Conservation (phyloP, 1,140 invertebrate genomes). For the Lordiphosa collinella region DNA sequence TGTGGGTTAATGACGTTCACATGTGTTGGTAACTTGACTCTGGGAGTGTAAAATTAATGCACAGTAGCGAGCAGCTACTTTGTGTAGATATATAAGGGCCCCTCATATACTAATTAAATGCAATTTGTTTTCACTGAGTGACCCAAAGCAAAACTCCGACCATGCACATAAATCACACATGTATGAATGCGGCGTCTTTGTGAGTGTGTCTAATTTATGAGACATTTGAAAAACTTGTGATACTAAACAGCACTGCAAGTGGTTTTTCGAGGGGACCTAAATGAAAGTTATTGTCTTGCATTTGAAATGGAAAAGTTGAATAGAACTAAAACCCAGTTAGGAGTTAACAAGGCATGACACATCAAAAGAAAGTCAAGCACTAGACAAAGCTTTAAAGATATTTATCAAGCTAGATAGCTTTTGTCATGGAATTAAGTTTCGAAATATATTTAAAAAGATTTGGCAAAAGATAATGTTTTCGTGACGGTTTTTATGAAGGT, state of each 20-base stretch:
- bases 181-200: slow-evolving; percentile 5
- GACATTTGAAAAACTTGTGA: slow-evolving; percentile 20
- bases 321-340: slow-evolving; percentile 21
- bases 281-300: slow-evolving; percentile 36
- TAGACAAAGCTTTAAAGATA: background rate
- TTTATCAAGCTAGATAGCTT: background rate
- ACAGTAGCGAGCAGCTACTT: slow-evolving; percentile 2
- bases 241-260: slow-evolving; percentile 13
- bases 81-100: slow-evolving; percentile 25
- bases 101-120: slow-evolving; percentile 36
- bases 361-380: slow-evolving; percentile 5
- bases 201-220: slow-evolving; percentile 25
- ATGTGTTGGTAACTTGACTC: slow-evolving; percentile 6
- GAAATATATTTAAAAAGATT: no score
- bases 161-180: slow-evolving; percentile 29
- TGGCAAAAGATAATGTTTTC: no score
- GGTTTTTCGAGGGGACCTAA: slow-evolving; percentile 13
- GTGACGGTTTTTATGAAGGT: no score
- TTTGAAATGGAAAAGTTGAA: slow-evolving; percentile 22
- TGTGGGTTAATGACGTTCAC: slow-evolving; percentile 12
- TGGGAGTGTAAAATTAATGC: slow-evolving; percentile 28
- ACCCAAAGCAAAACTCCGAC: slow-evolving; percentile 6
- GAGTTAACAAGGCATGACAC: slow-evolving; percentile 4
- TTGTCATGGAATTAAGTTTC: no score
- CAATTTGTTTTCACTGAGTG: slow-evolving; percentile 42